Base-by-base conservation (phyloP, 2,888 invertebrate genomes). In the Tryphoninae sp. region DNA sequence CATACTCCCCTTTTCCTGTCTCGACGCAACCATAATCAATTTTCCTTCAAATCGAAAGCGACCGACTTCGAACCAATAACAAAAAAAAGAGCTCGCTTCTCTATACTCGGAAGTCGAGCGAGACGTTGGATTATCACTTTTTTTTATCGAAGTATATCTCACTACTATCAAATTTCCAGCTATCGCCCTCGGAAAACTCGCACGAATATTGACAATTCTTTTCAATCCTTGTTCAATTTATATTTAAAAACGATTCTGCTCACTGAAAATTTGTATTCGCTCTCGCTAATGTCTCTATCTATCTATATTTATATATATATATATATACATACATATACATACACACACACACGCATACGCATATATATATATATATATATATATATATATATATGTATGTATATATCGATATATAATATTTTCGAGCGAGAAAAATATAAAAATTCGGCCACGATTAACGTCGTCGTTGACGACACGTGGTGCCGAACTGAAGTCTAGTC, bases 401-500 rank as follows among this genome's bases (percentile, higher is more conserved):
- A 53, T 8, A 45, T 61, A 4, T 33, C 33, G 33, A 22, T 53
- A 74, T 58, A 2, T n/a, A 51, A 45, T 58, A 19, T 23, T 61
- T 65, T 33, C 22, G 58, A 22, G 8, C 16, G 64, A 53, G 13
- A 65, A 42, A 13, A 13, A 45, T 9, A 55, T 55, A 49, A 2
- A 65, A 16, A 61, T 65, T 81, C 78, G 79, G 78, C 79, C 76
- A 83, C 84, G 79, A 78, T 77, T 75, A 33, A 42, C 84, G 77
- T 80, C 82, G 77, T 69, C 80, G 69, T 69, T 53, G 77, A 77
- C 79, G 85, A 83, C 86, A 86, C 86, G 84, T 86, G 86, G 83
- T 85, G 83, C 84, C 86, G 84, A 86, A 86, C 86, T 86, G 86
- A 85, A 80, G 78, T 69, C 74, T 58, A 73, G 51, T 77, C 67